A percentile compares a stretch with the other conserved stretches of the same genome.
Conservation (phyloP, 2,113 vertebrate genomes). For the Connochaetes taurinus region DNA sequence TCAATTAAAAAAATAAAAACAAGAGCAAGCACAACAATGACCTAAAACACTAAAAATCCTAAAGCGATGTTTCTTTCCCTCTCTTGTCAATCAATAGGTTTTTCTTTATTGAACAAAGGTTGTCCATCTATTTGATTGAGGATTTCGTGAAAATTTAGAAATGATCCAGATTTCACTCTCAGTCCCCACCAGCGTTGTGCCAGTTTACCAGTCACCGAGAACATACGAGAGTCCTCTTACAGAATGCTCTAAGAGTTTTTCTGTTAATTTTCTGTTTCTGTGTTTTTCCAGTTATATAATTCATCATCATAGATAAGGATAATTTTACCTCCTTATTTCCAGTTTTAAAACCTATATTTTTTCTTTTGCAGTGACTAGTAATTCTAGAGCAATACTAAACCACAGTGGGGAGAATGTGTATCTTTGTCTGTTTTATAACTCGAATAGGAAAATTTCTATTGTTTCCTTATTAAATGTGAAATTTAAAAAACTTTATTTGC, state of each 20-base stretch:
- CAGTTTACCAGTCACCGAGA: background rate
- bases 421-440: background rate
- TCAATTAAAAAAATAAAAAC: background rate
- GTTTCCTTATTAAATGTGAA: background rate
- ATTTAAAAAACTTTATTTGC: background rate
- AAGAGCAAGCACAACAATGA: background rate
- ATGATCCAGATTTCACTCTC: background rate
- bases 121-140: background rate
- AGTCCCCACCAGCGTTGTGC: fast-evolving
- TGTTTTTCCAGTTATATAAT: background rate
- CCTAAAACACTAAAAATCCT: background rate
- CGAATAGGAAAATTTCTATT: background rate
- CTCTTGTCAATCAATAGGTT: background rate
- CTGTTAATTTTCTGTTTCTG: background rate
- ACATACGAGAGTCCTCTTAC: background rate
- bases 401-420: background rate
- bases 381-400: background rate
- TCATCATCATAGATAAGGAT: background rate
- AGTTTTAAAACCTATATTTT: background rate
- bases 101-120: background rate
- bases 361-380: background rate
- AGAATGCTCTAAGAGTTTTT: background rate
- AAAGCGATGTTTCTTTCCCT: background rate
- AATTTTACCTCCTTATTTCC: background rate
- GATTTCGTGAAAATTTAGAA: conserved; percentile 9